Evolutionary conservation across 37 sponge, comb jelly and placozoan species (phyloP), one percentile per base, ranked within the genome.

Genomic region (Mnemiopsis leidyi): DNA sequence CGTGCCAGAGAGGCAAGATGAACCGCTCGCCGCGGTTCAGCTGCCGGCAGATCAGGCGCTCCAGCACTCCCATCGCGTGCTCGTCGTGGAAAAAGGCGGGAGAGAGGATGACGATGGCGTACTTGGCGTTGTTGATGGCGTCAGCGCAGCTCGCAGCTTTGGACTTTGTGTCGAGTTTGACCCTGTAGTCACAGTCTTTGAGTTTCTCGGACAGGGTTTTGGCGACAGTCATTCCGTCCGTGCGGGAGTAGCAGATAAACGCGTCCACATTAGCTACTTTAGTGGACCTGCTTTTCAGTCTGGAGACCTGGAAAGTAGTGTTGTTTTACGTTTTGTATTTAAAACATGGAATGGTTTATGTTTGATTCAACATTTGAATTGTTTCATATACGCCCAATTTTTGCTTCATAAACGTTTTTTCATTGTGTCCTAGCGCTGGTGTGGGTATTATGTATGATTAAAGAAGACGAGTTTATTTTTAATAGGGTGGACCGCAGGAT

Each of bases 31-130:
- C 90, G 24, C 90, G 90, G 61, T 40, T 38, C 0, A 85, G 40
- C 90, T 85, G 90, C n/a, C 90, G 90, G 25, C 90, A 38, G 40
- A 85, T 85, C 23, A 85, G 29, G 3, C 90, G 40, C 90, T 85
- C 90, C 61, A 85, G 61, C 0, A 40, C 61, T 20, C 61, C 61
- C 90, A 85, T 85, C 28, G 90, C 90, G 61, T 85, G 90, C 61
- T 38, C 40, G 90, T 85, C 90, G 29, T 23, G 61, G 90, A 85
- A 85, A 61, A 85, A 85, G 26, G 38, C 90, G 29, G 90, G 90
- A n/a, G 90, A 85, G 7, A 85, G 90, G 30, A 85, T 85, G 21
- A 85, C 90, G 29, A 85, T 85, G 90, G 90, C 90, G 61, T 85
- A 85, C 48, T 40, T 85, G 25, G 90, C 90, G 61, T 40, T 85